phyloP scores from a whole-genome alignment of 1,140 invertebrate species.

The Pantala flavescens region DNA sequence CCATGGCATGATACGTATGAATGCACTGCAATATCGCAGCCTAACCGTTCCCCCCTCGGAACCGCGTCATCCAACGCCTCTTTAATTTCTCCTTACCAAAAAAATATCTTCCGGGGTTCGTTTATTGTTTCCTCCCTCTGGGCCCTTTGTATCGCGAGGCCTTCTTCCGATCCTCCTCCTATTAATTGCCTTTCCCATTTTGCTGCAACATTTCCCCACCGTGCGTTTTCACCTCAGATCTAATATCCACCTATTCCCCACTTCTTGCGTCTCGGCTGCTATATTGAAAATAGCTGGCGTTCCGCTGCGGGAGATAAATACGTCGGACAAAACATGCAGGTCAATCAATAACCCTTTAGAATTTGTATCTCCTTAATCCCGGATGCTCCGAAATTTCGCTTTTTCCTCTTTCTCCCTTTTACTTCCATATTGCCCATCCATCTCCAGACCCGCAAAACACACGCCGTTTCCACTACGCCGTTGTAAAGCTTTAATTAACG shows the following conservation, averaged over 20 bases:
- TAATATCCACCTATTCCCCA: neutral
- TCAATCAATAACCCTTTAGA: conserved; percentile 10
- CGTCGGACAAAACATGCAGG: conserved; percentile 7
- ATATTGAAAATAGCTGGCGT: conserved; percentile 6
- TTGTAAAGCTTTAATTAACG: conserved; percentile 10
- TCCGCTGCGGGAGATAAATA: neutral
- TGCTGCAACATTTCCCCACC: neutral
- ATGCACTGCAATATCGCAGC: too few relatives aligned
- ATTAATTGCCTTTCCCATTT: neutral
- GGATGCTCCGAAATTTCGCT: neutral
- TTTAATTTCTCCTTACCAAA: too few relatives aligned
- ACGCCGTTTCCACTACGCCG: neutral
- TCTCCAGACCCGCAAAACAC: conserved; percentile 1
- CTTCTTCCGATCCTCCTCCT: neutral
- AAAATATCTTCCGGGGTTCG: too few relatives aligned
- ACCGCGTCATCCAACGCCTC: too few relatives aligned
- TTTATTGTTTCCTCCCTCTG: neutral
- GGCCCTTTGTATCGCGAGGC: neutral
- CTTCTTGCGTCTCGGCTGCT: neutral
- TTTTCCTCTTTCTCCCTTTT: neutral
- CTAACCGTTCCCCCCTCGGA: too few relatives aligned
- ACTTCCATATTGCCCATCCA: neutral
- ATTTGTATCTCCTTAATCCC: conserved; percentile 6
- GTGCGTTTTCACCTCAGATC: too few relatives aligned
- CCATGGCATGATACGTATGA: too few relatives aligned